A percentile compares a stretch with the other conserved stretches of the same genome.
These are phyloP conservation scores for Chunga burmeisteri DNA, from an alignment of 2,113 vertebrate species.

Conservation along the genomic window DNA sequence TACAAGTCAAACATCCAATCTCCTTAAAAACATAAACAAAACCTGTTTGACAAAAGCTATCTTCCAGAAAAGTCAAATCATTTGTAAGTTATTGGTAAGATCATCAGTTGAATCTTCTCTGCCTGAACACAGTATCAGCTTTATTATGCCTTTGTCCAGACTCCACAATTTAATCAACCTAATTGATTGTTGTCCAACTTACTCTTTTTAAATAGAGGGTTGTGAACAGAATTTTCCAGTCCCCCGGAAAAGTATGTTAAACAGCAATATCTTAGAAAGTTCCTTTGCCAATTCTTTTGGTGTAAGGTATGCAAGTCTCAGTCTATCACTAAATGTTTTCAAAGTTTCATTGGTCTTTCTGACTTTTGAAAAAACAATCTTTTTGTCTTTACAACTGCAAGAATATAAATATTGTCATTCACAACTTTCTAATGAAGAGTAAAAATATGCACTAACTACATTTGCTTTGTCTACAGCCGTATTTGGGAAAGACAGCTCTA, in stretches of 20 bases:
- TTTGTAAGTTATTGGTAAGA: neutral
- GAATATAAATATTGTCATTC: neutral
- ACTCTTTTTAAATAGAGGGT: neutral
- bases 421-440: neutral
- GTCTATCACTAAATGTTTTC: neutral
- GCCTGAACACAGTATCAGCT: neutral
- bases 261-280: neutral
- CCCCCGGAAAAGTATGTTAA: neutral
- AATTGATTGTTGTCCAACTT: neutral
- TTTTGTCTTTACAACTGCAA: neutral
- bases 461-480: neutral
- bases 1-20: neutral
- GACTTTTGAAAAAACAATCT: neutral
- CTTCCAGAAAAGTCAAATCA: neutral
- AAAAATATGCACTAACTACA: neutral
- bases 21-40: neutral
- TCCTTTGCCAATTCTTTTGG: neutral
- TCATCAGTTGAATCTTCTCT: neutral
- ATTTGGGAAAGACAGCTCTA: neutral
- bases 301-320: neutral
- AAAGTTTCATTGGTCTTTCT: neutral
- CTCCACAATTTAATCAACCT: neutral
- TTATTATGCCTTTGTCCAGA: neutral
- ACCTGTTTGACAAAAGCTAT: neutral
- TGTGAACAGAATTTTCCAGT: neutral